Conservation (phyloP, 2,113 vertebrate species). For the Barnardius zonarius region DNA sequence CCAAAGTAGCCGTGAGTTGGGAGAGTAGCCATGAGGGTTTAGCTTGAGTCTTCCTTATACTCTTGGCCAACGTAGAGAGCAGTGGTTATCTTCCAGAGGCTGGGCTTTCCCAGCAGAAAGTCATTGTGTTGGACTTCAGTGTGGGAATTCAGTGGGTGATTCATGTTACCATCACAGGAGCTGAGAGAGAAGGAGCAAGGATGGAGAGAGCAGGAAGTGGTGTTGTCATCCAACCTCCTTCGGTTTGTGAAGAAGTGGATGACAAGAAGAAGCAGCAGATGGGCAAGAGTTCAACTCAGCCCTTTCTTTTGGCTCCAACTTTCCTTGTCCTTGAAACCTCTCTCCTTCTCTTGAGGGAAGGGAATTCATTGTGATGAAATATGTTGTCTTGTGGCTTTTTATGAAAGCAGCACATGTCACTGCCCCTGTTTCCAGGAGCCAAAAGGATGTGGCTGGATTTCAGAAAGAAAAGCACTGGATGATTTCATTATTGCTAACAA, state of each 20-base stretch:
- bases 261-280: neutral
- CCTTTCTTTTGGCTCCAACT: neutral
- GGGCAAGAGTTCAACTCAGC: neutral
- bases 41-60: neutral
- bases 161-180: neutral
- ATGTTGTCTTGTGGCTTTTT: constrained; percentile 54
- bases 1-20: neutral
- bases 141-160: fast-evolving
- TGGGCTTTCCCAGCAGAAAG: neutral
- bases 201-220: neutral
- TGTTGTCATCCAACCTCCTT: neutral
- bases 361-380: constrained; percentile 27
- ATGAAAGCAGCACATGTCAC: constrained; percentile 49
- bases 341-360: neutral
- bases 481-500: constrained; percentile 62
- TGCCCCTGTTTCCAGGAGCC: constrained; percentile 46
- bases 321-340: neutral
- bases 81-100: neutral
- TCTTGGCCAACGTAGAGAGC: neutral
- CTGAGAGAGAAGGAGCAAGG: neutral
- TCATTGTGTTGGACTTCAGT: fast-evolving
- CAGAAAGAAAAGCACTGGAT: constrained; percentile 54
- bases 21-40: neutral
- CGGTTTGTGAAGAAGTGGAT: neutral
- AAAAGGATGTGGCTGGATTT: constrained; percentile 62